phyloP scores from a whole-genome alignment of 2,888 invertebrate genomes.

The Syrphus vitripennis region DNA sequence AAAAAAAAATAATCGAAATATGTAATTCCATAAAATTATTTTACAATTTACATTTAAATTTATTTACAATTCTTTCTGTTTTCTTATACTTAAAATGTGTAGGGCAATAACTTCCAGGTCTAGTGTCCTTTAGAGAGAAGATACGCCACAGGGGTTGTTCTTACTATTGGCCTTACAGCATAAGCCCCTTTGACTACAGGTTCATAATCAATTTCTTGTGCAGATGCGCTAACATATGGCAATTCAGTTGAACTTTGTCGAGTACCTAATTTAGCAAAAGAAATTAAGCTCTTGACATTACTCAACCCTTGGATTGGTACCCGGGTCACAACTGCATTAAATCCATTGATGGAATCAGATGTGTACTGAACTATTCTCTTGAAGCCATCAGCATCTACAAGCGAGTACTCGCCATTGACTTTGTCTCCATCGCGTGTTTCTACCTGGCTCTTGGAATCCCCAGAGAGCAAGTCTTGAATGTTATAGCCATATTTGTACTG shows the following conservation, averaged over 20 bases:
- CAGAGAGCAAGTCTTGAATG: conserved; percentile 29
- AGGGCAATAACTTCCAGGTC: too few species aligned
- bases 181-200: conserved; percentile 49
- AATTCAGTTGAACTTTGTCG: background rate
- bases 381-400: conserved; percentile 51
- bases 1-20: too few species aligned
- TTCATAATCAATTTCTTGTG: background rate
- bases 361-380: conserved; percentile 47
- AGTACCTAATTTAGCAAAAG: background rate
- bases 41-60: too few species aligned
- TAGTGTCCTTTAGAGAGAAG: background rate
- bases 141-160: conserved; percentile 43
- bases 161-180: conserved; percentile 38
- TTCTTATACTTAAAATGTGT: background rate
- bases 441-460: conserved; percentile 41
- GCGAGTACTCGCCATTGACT: conserved; percentile 50
- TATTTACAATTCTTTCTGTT: background rate
- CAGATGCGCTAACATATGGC: conserved; percentile 6
- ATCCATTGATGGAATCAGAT: conserved; percentile 54
- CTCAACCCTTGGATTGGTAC: conserved; percentile 2
- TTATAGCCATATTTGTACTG: conserved; percentile 48
- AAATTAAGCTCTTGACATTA: background rate
- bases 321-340: conserved; percentile 50
- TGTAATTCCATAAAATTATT: too few species aligned
- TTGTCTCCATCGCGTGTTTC: conserved; percentile 53